Evolutionary conservation across 2,888 invertebrate species (phyloP).

Genomic region (Lochmaea capreae): DNA sequence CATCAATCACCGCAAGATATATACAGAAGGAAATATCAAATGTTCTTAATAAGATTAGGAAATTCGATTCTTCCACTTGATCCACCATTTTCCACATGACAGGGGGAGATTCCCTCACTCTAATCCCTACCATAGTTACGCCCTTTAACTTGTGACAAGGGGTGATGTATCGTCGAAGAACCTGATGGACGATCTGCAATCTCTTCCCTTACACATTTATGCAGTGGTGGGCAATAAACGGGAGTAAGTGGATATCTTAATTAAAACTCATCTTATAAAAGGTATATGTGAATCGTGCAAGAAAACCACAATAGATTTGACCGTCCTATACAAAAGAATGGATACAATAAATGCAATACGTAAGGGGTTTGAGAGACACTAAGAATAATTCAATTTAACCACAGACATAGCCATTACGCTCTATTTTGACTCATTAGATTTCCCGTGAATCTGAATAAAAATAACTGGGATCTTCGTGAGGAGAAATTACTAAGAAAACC

Average conservation of each 20-base stretch:
- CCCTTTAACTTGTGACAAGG: constrained; percentile 12
- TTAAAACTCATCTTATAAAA: neutral
- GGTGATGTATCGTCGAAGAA: constrained; percentile 20
- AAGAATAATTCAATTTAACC: too few relatives aligned
- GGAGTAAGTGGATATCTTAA: neutral
- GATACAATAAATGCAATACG: too few relatives aligned
- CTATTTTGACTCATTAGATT: too few relatives aligned
- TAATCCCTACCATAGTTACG: constrained; percentile 21
- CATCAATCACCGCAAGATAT: neutral
- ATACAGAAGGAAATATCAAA: constrained; percentile 18
- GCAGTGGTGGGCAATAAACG: neutral
- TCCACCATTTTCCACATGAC: constrained; percentile 2
- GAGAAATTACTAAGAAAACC: too few relatives aligned
- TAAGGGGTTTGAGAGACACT: too few relatives aligned
- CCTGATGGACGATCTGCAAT: constrained; percentile 14
- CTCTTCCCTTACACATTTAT: constrained; percentile 11
- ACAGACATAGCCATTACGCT: too few relatives aligned
- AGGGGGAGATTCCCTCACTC: constrained; percentile 19
- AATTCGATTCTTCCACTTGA: constrained; percentile 28
- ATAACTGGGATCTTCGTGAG: too few relatives aligned
- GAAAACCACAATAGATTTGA: too few relatives aligned
- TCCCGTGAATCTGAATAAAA: too few relatives aligned
- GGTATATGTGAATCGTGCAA: too few relatives aligned
- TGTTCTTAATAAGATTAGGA: constrained; percentile 13
- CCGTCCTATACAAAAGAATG: too few relatives aligned